Evolutionary conservation across 2,888 invertebrate genomes (phyloP).

Genomic region (Julus scanicus): DNA sequence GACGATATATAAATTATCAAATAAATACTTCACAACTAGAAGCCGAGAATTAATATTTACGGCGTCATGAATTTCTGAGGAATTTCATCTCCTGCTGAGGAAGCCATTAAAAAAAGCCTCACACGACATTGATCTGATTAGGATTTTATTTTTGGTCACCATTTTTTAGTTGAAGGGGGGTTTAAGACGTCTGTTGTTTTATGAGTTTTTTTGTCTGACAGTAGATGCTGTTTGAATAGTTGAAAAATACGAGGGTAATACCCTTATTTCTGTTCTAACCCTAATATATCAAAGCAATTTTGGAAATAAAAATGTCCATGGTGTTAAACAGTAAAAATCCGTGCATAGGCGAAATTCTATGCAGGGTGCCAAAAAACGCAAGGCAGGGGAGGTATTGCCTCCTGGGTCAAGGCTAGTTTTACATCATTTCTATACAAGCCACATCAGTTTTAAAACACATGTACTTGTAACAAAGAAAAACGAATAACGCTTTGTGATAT

Average conservation of each 20-base stretch:
- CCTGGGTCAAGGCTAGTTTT: constrained; percentile 47
- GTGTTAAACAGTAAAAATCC: neutral
- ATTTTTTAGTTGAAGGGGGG: neutral
- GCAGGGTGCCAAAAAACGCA: neutral
- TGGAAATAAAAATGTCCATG: neutral
- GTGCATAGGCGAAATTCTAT: neutral
- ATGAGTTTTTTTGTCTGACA: neutral
- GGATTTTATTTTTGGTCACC: constrained; percentile 43
- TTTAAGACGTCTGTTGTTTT: constrained; percentile 34
- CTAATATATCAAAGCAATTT: constrained; percentile 14
- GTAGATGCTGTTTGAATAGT: neutral
- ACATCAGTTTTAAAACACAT: constrained; percentile 14
- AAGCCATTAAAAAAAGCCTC: constrained; percentile 2
- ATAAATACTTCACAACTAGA: neutral
- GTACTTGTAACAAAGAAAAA: neutral
- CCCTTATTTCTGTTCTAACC: neutral
- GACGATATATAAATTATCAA: constrained; percentile 30
- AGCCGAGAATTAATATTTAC: constrained; percentile 8
- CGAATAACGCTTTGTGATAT: neutral
- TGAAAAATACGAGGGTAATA: neutral
- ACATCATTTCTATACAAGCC: neutral
- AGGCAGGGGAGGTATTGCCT: constrained; percentile 31
- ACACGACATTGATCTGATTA: constrained; percentile 25
- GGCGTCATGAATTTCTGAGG: constrained; percentile 2
- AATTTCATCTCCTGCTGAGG: neutral